Conservation (phyloP, 2,888 invertebrate genomes). For the Exocentrus adspersus region DNA sequence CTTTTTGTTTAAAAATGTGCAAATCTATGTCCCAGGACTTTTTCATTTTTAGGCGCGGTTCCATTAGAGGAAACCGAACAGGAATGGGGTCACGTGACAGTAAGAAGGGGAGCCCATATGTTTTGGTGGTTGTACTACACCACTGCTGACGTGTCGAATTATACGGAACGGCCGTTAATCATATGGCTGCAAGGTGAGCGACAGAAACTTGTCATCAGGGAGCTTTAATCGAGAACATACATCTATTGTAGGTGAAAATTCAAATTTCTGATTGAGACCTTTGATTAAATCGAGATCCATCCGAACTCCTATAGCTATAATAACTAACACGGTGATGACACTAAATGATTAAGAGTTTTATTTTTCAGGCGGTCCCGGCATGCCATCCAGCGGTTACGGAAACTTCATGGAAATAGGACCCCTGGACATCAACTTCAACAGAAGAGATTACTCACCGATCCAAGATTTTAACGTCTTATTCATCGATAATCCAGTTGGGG, state of each 20-base stretch:
- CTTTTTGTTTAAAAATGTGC: too few relatives aligned
- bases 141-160: constrained; percentile 66
- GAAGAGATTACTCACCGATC: constrained; percentile 67
- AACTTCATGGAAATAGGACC: constrained; percentile 87
- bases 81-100: constrained; percentile 70
- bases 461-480: constrained; percentile 75
- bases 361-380: constrained; percentile 66
- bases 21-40: too few relatives aligned
- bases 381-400: constrained; percentile 67
- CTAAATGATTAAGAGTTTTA: too few relatives aligned
- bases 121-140: constrained; percentile 81
- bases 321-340: too few relatives aligned
- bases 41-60: constrained; percentile 2
- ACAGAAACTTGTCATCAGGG: constrained; percentile 14
- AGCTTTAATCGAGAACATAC: constrained; percentile 8
- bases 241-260: constrained; percentile 8
- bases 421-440: constrained; percentile 68
- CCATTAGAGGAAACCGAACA: constrained; percentile 53
- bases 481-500: constrained; percentile 89
- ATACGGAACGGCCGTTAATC: constrained; percentile 77
- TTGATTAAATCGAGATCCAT: neutral
- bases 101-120: constrained; percentile 68
- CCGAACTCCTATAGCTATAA: too few relatives aligned
- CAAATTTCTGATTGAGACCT: neutral
- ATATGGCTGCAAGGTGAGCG: constrained; percentile 81